These are phyloP conservation scores for Neodon shergylaensis DNA, from an alignment of 2,113 vertebrate species.

Conservation along the genomic window DNA sequence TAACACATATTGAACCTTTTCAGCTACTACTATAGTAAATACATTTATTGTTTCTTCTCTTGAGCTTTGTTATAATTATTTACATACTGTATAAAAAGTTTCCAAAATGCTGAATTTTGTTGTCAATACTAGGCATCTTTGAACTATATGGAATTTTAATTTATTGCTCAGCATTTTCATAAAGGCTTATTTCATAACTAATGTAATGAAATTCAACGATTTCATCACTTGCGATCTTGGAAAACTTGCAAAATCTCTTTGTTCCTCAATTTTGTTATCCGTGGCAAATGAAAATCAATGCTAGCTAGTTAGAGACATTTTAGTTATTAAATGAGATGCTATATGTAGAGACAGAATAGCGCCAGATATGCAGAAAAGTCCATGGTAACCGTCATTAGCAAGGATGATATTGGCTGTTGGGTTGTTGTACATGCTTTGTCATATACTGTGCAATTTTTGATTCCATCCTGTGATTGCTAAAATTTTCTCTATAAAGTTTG, in stretches of 20 bases:
- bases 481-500: background rate
- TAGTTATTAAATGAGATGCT: background rate
- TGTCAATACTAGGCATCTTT: background rate
- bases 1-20: background rate
- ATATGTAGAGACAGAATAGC: background rate
- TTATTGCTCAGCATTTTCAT: background rate
- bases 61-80: background rate
- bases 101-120: background rate
- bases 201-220: background rate
- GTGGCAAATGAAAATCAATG: background rate
- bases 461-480: background rate
- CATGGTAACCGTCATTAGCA: background rate
- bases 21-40: background rate
- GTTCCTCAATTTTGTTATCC: background rate
- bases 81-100: background rate
- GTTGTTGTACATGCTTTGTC: background rate
- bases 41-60: background rate
- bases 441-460: background rate
- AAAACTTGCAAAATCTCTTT: background rate
- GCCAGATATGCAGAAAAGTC: background rate
- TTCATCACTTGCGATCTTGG: background rate
- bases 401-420: background rate
- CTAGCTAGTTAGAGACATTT: background rate
- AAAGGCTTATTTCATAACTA: background rate
- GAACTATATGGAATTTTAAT: background rate